Conservation (phyloP, 2,797 vertebrate genomes). For the Poeciliopsis paucimaculata region DNA sequence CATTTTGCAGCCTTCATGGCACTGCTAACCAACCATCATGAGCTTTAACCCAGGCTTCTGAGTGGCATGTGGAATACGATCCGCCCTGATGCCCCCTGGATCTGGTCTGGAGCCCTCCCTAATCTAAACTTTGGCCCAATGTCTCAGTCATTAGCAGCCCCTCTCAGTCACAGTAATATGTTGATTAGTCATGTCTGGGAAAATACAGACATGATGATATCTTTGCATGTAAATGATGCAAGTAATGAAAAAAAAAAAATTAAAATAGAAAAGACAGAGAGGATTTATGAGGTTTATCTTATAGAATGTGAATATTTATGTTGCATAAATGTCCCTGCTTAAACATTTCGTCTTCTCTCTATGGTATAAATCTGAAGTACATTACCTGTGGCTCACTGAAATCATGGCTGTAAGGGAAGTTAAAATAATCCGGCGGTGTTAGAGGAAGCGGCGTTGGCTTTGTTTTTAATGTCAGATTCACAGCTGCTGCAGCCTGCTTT, state of each 20-base stretch:
- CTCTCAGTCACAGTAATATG: conserved; percentile 72
- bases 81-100: conserved; percentile 65
- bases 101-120: conserved; percentile 54
- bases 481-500: conserved; percentile 57
- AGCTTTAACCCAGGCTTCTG: conserved; percentile 66
- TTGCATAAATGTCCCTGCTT: conserved; percentile 19
- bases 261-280: conserved; percentile 1
- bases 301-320: conserved; percentile 25
- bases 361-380: conserved; percentile 40
- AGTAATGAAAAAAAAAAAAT: conserved; percentile 15
- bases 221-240: conserved; percentile 56
- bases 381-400: conserved; percentile 41
- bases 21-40: conserved; percentile 85
- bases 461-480: conserved; percentile 64
- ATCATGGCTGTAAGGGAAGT: conserved; percentile 39
- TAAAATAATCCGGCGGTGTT: conserved; percentile 47
- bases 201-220: conserved; percentile 56
- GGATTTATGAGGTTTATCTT: conserved; percentile 15
- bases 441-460: conserved; percentile 40
- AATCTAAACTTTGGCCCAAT: conserved; percentile 58
- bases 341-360: conserved; percentile 29
- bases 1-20: conserved; percentile 76
- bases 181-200: conserved; percentile 70
- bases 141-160: conserved; percentile 65
- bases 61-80: conserved; percentile 56